These are phyloP conservation scores for Lysandra bellargus DNA, from an alignment of 2,888 invertebrate species.

Conservation along the genomic window DNA sequence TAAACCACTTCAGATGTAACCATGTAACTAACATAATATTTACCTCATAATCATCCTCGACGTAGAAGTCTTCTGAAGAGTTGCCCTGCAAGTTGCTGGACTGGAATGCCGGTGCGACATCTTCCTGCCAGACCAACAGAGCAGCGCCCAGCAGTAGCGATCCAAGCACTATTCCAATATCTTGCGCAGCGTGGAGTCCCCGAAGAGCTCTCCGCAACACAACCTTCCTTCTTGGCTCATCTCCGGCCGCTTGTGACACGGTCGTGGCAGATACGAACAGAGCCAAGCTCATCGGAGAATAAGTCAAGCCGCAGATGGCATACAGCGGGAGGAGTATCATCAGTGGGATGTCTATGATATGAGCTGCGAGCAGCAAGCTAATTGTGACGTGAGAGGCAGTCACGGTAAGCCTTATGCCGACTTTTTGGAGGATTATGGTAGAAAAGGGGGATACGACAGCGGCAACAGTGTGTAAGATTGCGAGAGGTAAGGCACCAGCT, in stretches of 20 bases:
- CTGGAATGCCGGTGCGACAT: constrained; percentile 64
- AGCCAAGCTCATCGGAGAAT: constrained; percentile 80
- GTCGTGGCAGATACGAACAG: constrained; percentile 81
- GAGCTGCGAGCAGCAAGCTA: constrained; percentile 81
- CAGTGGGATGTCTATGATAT: constrained; percentile 68
- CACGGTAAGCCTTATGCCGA: constrained; percentile 63
- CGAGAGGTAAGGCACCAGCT: constrained; percentile 83
- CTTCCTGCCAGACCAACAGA: constrained; percentile 75
- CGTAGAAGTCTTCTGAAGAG: constrained; percentile 75
- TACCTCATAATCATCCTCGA: constrained; percentile 80
- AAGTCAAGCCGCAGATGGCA: constrained; percentile 76
- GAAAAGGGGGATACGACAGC: constrained; percentile 78
- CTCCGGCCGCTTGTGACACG: constrained; percentile 76
- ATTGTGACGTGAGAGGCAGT: constrained; percentile 78
- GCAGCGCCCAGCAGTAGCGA: constrained; percentile 66
- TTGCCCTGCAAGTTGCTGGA: constrained; percentile 65
- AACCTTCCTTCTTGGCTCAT: constrained; percentile 63
- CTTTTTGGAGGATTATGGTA: constrained; percentile 67
- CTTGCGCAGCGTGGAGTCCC: constrained; percentile 71
- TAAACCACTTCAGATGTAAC: too few relatives aligned
- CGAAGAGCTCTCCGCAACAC: constrained; percentile 66
- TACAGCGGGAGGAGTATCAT: constrained; percentile 64
- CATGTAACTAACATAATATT: constrained; percentile 36
- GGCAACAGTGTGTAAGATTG: constrained; percentile 82
- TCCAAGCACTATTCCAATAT: constrained; percentile 68